These are phyloP conservation scores for Dreissena rostriformis DNA, from an alignment of 1,140 invertebrate species.

Conservation along the genomic window DNA sequence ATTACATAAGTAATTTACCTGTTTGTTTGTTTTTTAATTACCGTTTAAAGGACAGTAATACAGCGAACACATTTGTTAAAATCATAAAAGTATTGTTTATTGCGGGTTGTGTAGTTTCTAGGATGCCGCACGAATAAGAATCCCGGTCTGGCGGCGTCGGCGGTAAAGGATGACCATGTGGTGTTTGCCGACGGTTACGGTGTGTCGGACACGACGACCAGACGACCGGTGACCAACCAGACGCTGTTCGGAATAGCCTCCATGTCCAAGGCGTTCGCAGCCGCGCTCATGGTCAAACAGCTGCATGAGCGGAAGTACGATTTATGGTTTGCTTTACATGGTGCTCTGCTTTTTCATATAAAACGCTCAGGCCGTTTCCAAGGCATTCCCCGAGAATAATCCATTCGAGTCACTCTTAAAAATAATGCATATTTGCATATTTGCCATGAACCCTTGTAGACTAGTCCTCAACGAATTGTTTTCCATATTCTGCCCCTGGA, in stretches of 20 bases:
- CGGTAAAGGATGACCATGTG: conserved; percentile 61
- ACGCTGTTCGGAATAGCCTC: conserved; percentile 66
- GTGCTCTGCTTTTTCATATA: too few species aligned
- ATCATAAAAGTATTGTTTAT: neutral
- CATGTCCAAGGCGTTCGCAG: conserved; percentile 64
- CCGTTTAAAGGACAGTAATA: neutral
- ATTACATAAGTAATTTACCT: too few species aligned
- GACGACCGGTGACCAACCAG: conserved; percentile 46
- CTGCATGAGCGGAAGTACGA: conserved; percentile 51
- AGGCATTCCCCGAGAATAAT: too few species aligned
- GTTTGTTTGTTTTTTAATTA: neutral
- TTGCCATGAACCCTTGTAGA: too few species aligned
- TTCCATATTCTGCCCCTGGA: too few species aligned
- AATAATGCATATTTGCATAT: too few species aligned
- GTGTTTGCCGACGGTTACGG: conserved; percentile 63
- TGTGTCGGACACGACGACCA: conserved; percentile 34
- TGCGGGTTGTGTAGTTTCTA: conserved; percentile 30
- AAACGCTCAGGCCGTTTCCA: too few species aligned
- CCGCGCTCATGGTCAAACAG: conserved; percentile 61
- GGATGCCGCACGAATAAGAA: conserved; percentile 50
- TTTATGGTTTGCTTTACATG: too few species aligned
- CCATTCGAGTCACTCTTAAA: neutral
- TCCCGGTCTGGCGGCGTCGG: conserved; percentile 63
- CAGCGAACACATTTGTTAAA: neutral
- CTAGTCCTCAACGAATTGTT: too few species aligned